These are phyloP conservation scores for Hybognathus amarus DNA, from an alignment of 2,797 vertebrate genomes.

Conservation along the genomic window DNA sequence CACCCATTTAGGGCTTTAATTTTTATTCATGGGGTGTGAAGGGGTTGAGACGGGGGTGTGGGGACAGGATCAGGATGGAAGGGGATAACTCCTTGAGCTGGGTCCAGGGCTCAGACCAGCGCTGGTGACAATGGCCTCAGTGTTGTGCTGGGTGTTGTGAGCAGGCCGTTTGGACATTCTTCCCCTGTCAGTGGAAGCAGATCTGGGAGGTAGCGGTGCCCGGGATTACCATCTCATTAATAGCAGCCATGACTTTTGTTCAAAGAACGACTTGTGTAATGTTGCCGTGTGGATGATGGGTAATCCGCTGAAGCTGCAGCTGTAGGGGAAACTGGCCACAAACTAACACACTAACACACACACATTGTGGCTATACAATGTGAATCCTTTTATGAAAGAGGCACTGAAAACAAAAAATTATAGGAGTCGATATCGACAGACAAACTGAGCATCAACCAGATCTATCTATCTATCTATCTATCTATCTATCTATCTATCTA, in stretches of 20 bases:
- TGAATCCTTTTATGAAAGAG: slow-evolving; percentile 11
- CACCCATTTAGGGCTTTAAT: slow-evolving; percentile 79
- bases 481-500: too few relatives aligned
- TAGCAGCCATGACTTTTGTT: slow-evolving; percentile 99
- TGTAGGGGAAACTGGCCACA: slow-evolving; percentile 84
- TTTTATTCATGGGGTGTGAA: slow-evolving; percentile 85
- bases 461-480: too few relatives aligned
- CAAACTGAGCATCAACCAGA: background rate
- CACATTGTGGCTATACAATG: slow-evolving; percentile 30
- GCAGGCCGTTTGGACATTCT: slow-evolving; percentile 96
- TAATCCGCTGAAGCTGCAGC: slow-evolving; percentile 99
- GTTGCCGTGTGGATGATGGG: slow-evolving; percentile 99
- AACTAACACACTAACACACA: slow-evolving; percentile 38
- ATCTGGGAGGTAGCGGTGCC: slow-evolving; percentile 99
- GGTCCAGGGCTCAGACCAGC: slow-evolving; percentile 92
- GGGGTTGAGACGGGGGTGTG: slow-evolving; percentile 82
- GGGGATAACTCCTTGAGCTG: slow-evolving; percentile 91
- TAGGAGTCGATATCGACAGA: background rate
- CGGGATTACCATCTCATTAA: slow-evolving; percentile 99
- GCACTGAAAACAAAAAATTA: slow-evolving; percentile 9
- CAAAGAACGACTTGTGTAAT: slow-evolving; percentile 99
- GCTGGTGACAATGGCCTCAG: slow-evolving; percentile 91
- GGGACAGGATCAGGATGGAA: slow-evolving; percentile 80
- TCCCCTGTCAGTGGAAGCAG: slow-evolving; percentile 99
- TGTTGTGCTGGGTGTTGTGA: slow-evolving; percentile 92